phyloP scores from a whole-genome alignment of 2,888 invertebrate genomes.

The Ethmia dodecea region DNA sequence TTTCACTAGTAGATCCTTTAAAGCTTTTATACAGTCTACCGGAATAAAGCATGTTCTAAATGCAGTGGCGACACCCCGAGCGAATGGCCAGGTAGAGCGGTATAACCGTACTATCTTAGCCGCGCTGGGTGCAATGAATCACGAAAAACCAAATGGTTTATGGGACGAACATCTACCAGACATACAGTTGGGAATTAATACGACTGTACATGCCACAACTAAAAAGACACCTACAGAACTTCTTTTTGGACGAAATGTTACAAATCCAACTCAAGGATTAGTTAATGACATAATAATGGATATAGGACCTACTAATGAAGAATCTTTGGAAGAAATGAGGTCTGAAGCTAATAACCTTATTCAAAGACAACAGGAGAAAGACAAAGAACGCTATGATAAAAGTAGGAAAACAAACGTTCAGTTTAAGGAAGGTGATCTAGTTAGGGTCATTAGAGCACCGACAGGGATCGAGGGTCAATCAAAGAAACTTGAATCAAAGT shows the following conservation, averaged over 20 bases:
- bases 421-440: conserved; percentile 5
- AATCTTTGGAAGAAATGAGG: conserved; percentile 6
- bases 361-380: conserved; percentile 9
- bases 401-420: not conserved
- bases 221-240: conserved; percentile 18
- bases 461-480: conserved; percentile 6
- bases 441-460: conserved; percentile 1
- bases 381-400: conserved; percentile 9
- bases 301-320: not conserved
- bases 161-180: conserved; percentile 15
- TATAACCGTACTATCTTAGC: conserved; percentile 8
- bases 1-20: not conserved
- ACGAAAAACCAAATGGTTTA: conserved; percentile 3
- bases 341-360: conserved; percentile 5
- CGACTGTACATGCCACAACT: conserved; percentile 13
- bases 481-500: conserved; percentile 11
- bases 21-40: not conserved
- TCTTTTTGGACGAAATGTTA: conserved; percentile 16
- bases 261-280: conserved; percentile 13
- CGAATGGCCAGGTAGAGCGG: conserved; percentile 11
- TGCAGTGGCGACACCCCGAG: conserved; percentile 15
- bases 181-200: conserved; percentile 17
- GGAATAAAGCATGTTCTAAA: conserved; percentile 13
- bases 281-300: conserved; percentile 11
- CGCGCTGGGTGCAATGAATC: conserved; percentile 7